A percentile compares a stretch with the other conserved stretches of the same genome.
These are phyloP conservation scores for Meloidogyne chitwoodi DNA, from an alignment of 1,140 invertebrate species.

Conservation along the genomic window DNA sequence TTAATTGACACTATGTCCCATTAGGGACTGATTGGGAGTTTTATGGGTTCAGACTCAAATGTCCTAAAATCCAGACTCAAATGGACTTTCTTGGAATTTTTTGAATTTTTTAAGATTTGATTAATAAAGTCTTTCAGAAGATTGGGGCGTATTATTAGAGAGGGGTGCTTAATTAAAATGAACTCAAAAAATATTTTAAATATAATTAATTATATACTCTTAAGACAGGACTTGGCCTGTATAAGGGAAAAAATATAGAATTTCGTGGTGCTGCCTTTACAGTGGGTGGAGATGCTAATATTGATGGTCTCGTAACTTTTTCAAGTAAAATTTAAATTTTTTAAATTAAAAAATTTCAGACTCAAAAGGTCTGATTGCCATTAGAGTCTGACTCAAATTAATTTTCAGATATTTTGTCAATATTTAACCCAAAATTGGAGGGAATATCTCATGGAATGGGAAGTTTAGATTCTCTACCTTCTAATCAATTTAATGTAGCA, in stretches of 20 bases:
- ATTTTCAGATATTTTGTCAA: slow-evolving; percentile 30
- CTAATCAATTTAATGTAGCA: slow-evolving; percentile 58
- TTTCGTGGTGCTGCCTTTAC: slow-evolving; percentile 59
- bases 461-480: slow-evolving; percentile 43
- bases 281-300: slow-evolving; percentile 57
- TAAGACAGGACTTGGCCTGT: slow-evolving; percentile 52
- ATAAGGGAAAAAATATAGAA: slow-evolving; percentile 50
- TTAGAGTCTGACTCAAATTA: too few species aligned
- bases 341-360: slow-evolving; percentile 15
- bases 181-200: not conserved
- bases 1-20: too few species aligned
- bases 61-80: too few species aligned
- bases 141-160: too few species aligned
- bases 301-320: slow-evolving; percentile 54
- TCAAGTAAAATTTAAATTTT: slow-evolving; percentile 57
- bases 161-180: too few species aligned
- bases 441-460: slow-evolving; percentile 58
- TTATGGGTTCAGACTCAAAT: too few species aligned
- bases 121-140: too few species aligned
- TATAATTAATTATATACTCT: not conserved
- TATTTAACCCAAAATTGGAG: not conserved
- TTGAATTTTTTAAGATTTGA: too few species aligned
- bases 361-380: too few species aligned
- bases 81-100: too few species aligned
- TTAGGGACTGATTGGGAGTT: too few species aligned